Evolutionary conservation across 2,797 vertebrate species (phyloP).

Genomic region (Spheniscus humboldti): DNA sequence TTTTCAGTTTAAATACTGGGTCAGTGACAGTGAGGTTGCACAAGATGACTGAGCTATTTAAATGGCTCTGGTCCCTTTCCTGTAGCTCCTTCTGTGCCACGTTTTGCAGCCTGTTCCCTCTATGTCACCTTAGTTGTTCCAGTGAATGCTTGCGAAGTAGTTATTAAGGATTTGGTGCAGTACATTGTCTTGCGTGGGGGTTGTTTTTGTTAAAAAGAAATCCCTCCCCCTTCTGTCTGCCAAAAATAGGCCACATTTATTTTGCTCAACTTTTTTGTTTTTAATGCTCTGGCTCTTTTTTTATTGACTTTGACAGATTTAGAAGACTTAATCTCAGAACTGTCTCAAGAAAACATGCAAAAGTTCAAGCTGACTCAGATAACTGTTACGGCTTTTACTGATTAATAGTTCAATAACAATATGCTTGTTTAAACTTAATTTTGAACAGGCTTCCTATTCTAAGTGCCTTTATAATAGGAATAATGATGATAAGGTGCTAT

Average conservation of each 20-base stretch:
- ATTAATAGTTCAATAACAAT: conserved; percentile 36
- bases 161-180: not conserved
- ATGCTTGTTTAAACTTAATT: conserved; percentile 15
- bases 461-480: not conserved
- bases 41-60: not conserved
- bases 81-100: not conserved
- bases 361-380: conserved; percentile 50
- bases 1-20: not conserved
- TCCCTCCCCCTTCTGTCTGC: not conserved
- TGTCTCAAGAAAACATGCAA: conserved; percentile 29
- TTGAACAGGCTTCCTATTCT: not conserved
- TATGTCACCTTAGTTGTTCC: not conserved
- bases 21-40: not conserved
- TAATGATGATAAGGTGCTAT: not conserved
- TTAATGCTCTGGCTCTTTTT: not conserved
- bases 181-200: not conserved
- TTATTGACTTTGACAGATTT: conserved; percentile 36
- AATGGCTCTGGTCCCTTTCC: not conserved
- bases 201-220: not conserved
- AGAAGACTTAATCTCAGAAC: conserved; percentile 25
- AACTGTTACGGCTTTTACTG: not conserved
- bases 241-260: not conserved
- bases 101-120: not conserved
- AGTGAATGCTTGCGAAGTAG: not conserved
- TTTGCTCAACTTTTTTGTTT: conserved; percentile 11